phyloP scores from a whole-genome alignment of 1,140 invertebrate genomes.

The Hyles euphorbiae region DNA sequence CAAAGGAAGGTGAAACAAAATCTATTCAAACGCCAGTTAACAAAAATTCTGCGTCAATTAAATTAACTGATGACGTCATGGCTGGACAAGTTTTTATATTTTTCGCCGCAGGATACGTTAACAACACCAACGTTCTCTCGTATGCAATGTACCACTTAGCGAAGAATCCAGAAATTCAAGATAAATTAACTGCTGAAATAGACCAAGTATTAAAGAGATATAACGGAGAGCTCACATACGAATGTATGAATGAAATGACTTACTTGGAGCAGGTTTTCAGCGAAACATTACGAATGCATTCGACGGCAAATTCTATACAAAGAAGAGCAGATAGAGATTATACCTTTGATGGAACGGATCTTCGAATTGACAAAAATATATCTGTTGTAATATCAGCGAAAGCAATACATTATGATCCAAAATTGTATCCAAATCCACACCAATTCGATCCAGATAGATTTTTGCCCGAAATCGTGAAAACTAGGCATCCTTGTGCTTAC shows the following conservation, averaged over 20 bases:
- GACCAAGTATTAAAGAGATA: conserved; percentile 18
- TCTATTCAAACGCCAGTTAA: not conserved
- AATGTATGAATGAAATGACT: conserved; percentile 29
- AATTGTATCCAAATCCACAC: conserved; percentile 57
- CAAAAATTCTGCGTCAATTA: conserved; percentile 3
- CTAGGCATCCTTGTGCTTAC: conserved; percentile 60
- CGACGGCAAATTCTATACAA: conserved; percentile 19
- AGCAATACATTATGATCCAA: conserved; percentile 36
- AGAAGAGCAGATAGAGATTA: conserved; percentile 38
- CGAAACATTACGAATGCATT: conserved; percentile 26
- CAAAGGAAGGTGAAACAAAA: conserved; percentile 36
- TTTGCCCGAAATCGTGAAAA: conserved; percentile 51
- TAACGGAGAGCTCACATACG: conserved; percentile 26
- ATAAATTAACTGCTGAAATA: conserved; percentile 24
- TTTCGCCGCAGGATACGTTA: conserved; percentile 48
- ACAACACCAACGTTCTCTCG: conserved; percentile 27
- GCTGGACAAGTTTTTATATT: conserved; percentile 52
- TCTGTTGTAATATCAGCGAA: conserved; percentile 22
- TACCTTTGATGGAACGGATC: conserved; percentile 65
- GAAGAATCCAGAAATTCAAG: conserved; percentile 30
- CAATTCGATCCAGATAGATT: conserved; percentile 77
- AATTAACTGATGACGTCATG: conserved; percentile 41
- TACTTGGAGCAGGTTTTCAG: conserved; percentile 30
- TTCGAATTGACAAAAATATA: conserved; percentile 66
- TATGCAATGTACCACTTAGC: conserved; percentile 50